Conservation (phyloP, 2,888 invertebrate species). For the Scrobipalpa costella region DNA sequence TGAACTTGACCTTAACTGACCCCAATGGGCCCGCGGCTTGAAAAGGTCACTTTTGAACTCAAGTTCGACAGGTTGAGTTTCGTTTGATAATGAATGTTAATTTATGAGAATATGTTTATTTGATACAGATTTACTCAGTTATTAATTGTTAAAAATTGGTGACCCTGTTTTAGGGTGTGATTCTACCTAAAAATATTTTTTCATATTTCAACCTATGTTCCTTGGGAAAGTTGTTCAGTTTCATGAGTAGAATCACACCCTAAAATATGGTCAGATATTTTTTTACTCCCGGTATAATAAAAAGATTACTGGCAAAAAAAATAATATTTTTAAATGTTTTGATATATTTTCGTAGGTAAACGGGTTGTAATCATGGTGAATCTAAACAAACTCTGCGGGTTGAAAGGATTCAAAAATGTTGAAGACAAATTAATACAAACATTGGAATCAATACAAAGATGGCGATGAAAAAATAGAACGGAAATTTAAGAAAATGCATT, state of each 20-base stretch:
- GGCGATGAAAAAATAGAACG: no score
- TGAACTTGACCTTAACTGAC: slow-evolving; percentile 6
- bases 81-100: neutral
- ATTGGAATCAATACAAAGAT: no score
- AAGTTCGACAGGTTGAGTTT: neutral
- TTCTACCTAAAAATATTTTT: no score
- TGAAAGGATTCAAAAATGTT: neutral
- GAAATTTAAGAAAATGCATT: no score
- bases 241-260: no score
- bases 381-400: slow-evolving; percentile 12
- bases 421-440: no score
- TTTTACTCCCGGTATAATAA: no score
- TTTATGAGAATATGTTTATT: neutral
- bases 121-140: neutral
- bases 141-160: no score
- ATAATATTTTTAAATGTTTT: neutral
- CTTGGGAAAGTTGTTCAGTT: no score
- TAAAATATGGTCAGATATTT: no score
- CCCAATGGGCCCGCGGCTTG: neutral
- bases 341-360: neutral
- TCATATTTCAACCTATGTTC: no score
- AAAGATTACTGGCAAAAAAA: neutral
- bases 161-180: no score
- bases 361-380: neutral
- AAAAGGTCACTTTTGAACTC: neutral